Evolutionary conservation across 1,140 invertebrate genomes (phyloP).

Genomic region (Pteromalus puparum): DNA sequence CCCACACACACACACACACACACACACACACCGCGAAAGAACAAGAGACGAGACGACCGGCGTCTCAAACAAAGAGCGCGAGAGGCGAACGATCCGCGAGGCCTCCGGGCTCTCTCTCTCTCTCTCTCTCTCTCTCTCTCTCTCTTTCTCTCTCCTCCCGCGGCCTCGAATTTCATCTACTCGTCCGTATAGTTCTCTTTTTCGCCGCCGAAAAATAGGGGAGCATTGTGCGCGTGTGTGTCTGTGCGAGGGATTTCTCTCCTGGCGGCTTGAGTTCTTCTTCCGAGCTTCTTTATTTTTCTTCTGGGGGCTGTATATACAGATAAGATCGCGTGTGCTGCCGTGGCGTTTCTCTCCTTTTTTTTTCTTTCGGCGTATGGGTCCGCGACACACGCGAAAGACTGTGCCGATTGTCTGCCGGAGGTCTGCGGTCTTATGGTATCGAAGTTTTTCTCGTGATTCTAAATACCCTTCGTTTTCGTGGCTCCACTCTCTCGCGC

Average conservation of each 20-base stretch:
- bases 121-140: constrained; percentile 25
- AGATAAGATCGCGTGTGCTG: constrained; percentile 34
- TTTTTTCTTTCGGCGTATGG: neutral
- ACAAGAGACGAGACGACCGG: constrained; percentile 27
- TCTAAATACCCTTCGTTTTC: too few relatives aligned
- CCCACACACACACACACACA: neutral
- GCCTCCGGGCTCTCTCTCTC: constrained; percentile 42
- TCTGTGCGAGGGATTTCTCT: constrained; percentile 29
- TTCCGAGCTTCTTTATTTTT: neutral
- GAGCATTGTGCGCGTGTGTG: constrained; percentile 53
- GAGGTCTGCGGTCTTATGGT: constrained; percentile 36
- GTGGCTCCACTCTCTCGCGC: too few relatives aligned
- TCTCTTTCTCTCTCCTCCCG: constrained; percentile 12
- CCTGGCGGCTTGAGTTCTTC: constrained; percentile 5
- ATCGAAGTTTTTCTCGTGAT: neutral
- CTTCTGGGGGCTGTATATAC: neutral
- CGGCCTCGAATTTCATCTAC: constrained; percentile 63
- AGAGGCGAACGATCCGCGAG: constrained; percentile 44
- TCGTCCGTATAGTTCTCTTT: constrained; percentile 1
- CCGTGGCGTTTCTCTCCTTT: neutral
- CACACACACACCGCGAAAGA: neutral
- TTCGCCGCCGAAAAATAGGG: constrained; percentile 53
- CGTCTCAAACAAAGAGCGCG: constrained; percentile 46
- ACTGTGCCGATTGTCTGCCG: neutral
- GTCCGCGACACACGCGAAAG: neutral